Evolutionary conservation across 2,113 vertebrate species (phyloP).

Genomic region (Oreochromis spilurus): DNA sequence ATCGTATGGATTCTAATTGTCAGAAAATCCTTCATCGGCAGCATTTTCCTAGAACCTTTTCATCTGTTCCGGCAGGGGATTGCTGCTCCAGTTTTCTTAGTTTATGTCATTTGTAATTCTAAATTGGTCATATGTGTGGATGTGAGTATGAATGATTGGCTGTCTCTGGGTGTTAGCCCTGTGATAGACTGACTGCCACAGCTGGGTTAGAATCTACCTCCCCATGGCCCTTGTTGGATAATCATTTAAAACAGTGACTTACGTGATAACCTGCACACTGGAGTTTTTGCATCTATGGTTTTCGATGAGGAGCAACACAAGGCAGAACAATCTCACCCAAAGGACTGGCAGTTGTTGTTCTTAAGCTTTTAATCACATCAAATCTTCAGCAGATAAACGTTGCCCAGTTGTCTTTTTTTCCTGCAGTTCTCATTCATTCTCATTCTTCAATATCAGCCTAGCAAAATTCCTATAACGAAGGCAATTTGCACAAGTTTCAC

Average conservation of each 20-base stretch:
- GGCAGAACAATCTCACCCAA: background rate
- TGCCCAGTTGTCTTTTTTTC: background rate
- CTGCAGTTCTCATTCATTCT: background rate
- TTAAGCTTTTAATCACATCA: background rate
- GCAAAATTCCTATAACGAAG: background rate
- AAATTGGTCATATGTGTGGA: background rate
- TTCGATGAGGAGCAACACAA: background rate
- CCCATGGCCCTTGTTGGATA: background rate
- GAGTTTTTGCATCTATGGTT: background rate
- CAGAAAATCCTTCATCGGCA: background rate
- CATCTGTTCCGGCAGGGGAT: background rate
- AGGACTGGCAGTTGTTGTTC: background rate
- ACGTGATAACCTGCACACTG: background rate
- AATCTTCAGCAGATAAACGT: background rate
- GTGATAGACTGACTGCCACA: background rate
- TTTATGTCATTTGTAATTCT: background rate
- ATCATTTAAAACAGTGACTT: background rate
- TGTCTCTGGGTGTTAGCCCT: background rate
- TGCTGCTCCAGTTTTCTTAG: background rate
- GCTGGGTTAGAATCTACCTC: background rate
- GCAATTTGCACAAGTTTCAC: background rate
- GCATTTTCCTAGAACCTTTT: background rate
- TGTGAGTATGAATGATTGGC: background rate
- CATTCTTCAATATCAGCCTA: background rate
- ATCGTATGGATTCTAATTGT: background rate